A percentile compares a stretch with the other conserved stretches of the same genome.
Conservation (phyloP, 1,140 invertebrate species). For the Laupala kohalensis region DNA sequence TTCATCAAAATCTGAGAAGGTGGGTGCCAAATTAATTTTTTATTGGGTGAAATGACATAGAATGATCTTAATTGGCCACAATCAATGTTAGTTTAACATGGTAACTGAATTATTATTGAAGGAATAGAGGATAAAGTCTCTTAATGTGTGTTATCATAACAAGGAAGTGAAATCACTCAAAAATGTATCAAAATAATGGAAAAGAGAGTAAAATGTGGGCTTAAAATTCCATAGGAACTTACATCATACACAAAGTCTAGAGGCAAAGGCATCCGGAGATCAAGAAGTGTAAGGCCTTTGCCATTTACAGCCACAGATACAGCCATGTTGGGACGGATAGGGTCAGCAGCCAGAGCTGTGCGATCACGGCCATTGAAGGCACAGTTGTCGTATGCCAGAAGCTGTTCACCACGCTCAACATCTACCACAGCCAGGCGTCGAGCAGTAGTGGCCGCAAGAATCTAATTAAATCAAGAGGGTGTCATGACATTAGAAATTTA, state of each 20-base stretch:
- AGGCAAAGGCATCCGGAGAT: slow-evolving; percentile 36
- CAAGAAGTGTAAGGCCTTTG: slow-evolving; percentile 35
- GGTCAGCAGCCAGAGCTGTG: slow-evolving; percentile 35
- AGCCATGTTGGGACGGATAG: slow-evolving; percentile 33
- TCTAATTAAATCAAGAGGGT: slow-evolving; percentile 21
- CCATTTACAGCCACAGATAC: slow-evolving; percentile 35
- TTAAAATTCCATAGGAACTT: no score
- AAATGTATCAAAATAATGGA: no score
- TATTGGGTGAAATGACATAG: no score
- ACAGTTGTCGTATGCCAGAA: slow-evolving; percentile 37
- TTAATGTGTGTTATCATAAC: no score
- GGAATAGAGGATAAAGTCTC: no score
- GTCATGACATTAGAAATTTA: neutral
- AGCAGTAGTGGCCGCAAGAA: slow-evolving; percentile 34
- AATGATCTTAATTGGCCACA: no score
- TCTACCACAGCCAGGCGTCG: slow-evolving; percentile 34
- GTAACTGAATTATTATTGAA: no score
- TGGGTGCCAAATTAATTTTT: no score
- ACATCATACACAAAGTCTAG: slow-evolving; percentile 38
- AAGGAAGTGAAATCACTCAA: no score
- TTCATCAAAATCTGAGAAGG: no score
- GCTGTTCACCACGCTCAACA: slow-evolving; percentile 33
- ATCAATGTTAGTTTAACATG: no score
- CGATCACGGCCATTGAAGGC: slow-evolving; percentile 33
- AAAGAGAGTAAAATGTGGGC: no score